A percentile compares a stretch with the other conserved stretches of the same genome.
These are phyloP conservation scores for Stenurella melanura DNA, from an alignment of 2,888 invertebrate genomes.

Conservation along the genomic window DNA sequence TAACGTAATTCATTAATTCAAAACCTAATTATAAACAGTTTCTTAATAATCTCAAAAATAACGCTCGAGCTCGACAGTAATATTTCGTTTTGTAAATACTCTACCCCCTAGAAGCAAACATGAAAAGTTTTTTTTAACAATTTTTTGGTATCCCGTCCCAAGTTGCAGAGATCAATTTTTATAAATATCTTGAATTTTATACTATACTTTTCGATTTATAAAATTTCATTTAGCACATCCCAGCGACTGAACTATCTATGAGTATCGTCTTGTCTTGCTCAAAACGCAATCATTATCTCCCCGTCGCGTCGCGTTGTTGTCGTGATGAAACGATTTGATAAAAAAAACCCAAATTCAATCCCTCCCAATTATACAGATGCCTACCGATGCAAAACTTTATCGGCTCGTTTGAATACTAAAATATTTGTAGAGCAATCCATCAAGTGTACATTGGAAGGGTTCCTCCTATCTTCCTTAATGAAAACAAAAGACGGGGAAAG, in stretches of 20 bases:
- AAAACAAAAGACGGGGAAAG: slow-evolving; percentile 59
- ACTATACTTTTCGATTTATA: too few species aligned
- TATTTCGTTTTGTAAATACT: too few species aligned
- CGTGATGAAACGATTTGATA: slow-evolving; percentile 52
- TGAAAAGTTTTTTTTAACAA: too few species aligned
- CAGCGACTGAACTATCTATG: slow-evolving; percentile 21
- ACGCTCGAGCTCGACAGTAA: too few species aligned
- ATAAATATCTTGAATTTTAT: too few species aligned
- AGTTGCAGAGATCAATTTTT: too few species aligned
- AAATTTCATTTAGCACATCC: slow-evolving; percentile 5
- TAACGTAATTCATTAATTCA: too few species aligned
- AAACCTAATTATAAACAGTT: too few species aligned
- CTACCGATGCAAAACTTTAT: slow-evolving; percentile 65
- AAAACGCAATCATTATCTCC: slow-evolving; percentile 58
- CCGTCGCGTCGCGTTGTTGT: slow-evolving; percentile 22
- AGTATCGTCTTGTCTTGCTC: slow-evolving; percentile 45
- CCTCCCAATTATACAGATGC: slow-evolving; percentile 65
- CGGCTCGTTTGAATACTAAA: slow-evolving; percentile 69
- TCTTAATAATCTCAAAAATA: too few species aligned
- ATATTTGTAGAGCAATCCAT: slow-evolving; percentile 70
- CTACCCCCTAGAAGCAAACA: too few species aligned
- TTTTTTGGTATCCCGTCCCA: too few species aligned
- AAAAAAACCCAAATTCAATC: slow-evolving; percentile 66
- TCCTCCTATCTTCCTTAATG: slow-evolving; percentile 48
- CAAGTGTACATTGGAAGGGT: slow-evolving; percentile 62